phyloP scores from a whole-genome alignment of 1,140 invertebrate genomes.

The Lethocerus indicus region DNA sequence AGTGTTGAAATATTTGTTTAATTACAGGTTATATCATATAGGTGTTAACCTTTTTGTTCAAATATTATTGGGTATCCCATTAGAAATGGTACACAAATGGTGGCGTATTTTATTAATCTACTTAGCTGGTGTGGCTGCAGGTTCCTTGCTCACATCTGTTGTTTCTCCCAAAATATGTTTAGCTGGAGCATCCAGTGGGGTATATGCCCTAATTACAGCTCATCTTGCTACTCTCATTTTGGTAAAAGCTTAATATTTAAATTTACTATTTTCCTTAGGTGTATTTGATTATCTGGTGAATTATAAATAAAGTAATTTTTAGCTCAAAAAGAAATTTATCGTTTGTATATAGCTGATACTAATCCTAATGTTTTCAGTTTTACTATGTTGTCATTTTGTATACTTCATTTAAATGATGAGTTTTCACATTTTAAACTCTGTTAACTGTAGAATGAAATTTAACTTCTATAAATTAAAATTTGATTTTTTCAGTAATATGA shows the following conservation, averaged over 20 bases:
- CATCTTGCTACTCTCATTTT: slow-evolving; percentile 90
- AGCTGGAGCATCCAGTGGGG: slow-evolving; percentile 90
- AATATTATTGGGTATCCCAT: slow-evolving; percentile 73
- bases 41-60: slow-evolving; percentile 84
- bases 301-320: neutral
- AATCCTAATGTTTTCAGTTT: too few relatives aligned
- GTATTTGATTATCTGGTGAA: neutral
- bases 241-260: slow-evolving; percentile 32
- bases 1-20: slow-evolving; percentile 13
- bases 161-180: slow-evolving; percentile 71
- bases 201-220: slow-evolving; percentile 87
- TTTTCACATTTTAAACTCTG: too few relatives aligned
- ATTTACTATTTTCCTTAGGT: neutral
- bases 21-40: slow-evolving; percentile 58
- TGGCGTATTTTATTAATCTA: slow-evolving; percentile 74
- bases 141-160: slow-evolving; percentile 78
- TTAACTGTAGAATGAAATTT: too few relatives aligned
- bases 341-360: too few relatives aligned
- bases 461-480: too few relatives aligned
- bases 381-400: too few relatives aligned
- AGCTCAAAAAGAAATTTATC: neutral
- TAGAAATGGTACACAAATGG: slow-evolving; percentile 93
- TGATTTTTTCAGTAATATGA: too few relatives aligned
- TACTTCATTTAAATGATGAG: too few relatives aligned
- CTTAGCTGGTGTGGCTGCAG: slow-evolving; percentile 64